Base-by-base conservation (phyloP, 2,888 invertebrate genomes). In the Cynaeus angustus region DNA sequence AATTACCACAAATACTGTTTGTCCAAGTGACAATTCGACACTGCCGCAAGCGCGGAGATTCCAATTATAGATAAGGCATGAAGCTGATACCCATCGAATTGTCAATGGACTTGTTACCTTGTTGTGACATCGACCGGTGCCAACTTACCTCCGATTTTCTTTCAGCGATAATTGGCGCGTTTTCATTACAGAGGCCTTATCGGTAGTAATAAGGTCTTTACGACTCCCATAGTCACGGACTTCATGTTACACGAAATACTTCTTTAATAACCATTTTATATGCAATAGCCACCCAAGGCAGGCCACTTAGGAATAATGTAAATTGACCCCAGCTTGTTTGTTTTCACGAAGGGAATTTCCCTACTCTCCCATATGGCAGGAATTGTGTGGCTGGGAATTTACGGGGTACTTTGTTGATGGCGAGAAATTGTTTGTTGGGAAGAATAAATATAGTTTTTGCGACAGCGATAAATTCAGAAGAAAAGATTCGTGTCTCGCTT, bases 181-280 rank as follows among this genome's bases (percentile, higher is more conserved):
- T 53, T 64, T 64, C 38, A 64, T 52, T 53, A 43, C 50, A 43
- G 3, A 28, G 48, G 33, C 30, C 37, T 62, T 50, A 62, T 62
- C 33, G 55, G n/a, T 13, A 38, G 55, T 55, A 55, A 55, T 55
- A 55, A 55, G 55, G 38, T 50, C 48, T 50, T 46, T 46, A 46
- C 21, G 16, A 16, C 48, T 8, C 41, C 56, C 37, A 8, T 9
- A 61, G 61, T 61, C 53, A 64, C 64, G 64, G 53, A 64, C 59
- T 73, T 65, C 74, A 74, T 71, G 74, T 73, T 70, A 67, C 73
- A 73, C 72, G 73, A 75, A 59, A 69, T 74, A 71, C 70, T 72
- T 71, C 73, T 71, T 74, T 73, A 75, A 72, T 72, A 71, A 70
- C 71, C 73, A 62, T 73, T 75, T 75, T 75, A 72, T 73, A 75